Conservation (phyloP, 2,888 invertebrate species). For the Euphydryas editha region DNA sequence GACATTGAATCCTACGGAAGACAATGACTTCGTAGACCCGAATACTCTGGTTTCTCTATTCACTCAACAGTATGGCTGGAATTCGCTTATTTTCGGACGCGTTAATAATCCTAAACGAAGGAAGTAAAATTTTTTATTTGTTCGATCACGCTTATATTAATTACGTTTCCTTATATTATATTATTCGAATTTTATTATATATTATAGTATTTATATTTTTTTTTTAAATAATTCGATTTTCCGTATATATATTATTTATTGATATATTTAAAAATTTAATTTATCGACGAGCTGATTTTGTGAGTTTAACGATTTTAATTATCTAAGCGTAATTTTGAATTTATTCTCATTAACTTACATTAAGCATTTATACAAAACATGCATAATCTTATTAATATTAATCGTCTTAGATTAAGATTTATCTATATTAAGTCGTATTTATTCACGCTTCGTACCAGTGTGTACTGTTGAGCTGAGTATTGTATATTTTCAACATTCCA, state of each 20-base stretch:
- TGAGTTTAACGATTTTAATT: neutral
- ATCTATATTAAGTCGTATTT: slow-evolving; percentile 19
- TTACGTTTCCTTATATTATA: too few species aligned
- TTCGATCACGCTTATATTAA: neutral
- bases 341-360: neutral
- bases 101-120: slow-evolving; percentile 22
- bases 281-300: neutral
- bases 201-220: too few species aligned
- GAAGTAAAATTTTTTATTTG: slow-evolving; percentile 16
- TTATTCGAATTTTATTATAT: too few species aligned
- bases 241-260: too few species aligned
- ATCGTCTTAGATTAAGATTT: slow-evolving; percentile 17
- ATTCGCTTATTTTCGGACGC: slow-evolving; percentile 45
- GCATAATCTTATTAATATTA: slow-evolving; percentile 19
- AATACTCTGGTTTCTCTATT: slow-evolving; percentile 51
- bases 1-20: slow-evolving; percentile 37
- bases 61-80: slow-evolving; percentile 53
- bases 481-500: slow-evolving; percentile 50
- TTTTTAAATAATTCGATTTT: too few species aligned
- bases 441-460: slow-evolving; percentile 34
- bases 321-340: slow-evolving; percentile 3
- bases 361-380: neutral
- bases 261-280: neutral
- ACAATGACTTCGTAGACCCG: slow-evolving; percentile 51
- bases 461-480: slow-evolving; percentile 43